Evolutionary conservation across 2,888 invertebrate species (phyloP), one percentile per base, ranked within the genome.

Genomic region (Diplazon laetatorius): DNA sequence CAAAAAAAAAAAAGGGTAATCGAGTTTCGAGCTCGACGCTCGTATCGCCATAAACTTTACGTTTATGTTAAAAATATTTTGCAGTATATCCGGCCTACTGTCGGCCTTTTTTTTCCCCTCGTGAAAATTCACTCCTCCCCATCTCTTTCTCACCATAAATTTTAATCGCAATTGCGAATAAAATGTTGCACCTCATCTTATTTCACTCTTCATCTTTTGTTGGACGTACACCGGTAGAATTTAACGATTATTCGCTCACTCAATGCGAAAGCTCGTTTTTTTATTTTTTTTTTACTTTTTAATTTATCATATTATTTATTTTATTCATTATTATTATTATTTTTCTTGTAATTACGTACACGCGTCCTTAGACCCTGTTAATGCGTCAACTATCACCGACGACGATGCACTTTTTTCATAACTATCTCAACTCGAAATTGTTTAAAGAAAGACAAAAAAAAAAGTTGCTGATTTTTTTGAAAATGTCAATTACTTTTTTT

Each of bases 11-110:
- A 60, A 60, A 50, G 18, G 30, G 18, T 30, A 71, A 63, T 37
- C 59, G 35, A 55, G 37, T 12, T 20, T 57, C 57, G 39, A 37
- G 57, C 57, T 0, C 20, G 37, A 57, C 18, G 37, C 37, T 39
- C 57, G 35, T n/a, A n/a, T n/a, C n/a, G n/a, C n/a, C n/a, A 57
- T 25, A 37, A 57, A 50, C 42, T 65, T 60, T 76, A 48, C 57
- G 77, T 78, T 75, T 74, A 65, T 82, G 80, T 80, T 76, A 75
- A 82, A 83, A 83, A 76, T 65, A 79, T 80, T 78, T 30, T 60
- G 42, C 71, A 71, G 62, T 52, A 42, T 50, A 18, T 62, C 42
- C 55, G 25, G 59, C 55, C 55, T 59, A 63, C 62, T 50, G 18
- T 39, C 37, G 30, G 39, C 50, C 57, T 48, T 70, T 37, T 18